Evolutionary conservation across 2,797 vertebrate genomes (phyloP).

Genomic region (Cephalopachus bancanus): DNA sequence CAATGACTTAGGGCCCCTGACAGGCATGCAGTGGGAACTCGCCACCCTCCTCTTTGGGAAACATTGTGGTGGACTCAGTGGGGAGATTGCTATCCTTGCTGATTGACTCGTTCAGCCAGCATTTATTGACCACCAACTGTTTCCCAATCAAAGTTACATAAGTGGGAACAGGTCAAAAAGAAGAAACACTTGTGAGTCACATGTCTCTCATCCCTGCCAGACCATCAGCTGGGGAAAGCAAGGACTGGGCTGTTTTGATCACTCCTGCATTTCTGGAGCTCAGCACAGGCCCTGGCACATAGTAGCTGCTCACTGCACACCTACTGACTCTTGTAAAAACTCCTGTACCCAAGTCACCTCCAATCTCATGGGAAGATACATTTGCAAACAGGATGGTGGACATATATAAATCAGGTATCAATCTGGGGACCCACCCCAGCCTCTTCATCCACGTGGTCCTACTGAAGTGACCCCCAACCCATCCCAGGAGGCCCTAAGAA

Average conservation of each 20-base stretch:
- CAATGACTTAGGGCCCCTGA: background rate
- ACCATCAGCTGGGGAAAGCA: background rate
- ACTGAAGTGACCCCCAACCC: background rate
- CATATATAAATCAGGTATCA: background rate
- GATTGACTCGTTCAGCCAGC: background rate
- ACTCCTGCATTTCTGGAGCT: background rate
- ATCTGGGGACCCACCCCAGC: background rate
- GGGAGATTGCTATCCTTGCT: background rate
- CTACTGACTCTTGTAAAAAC: background rate
- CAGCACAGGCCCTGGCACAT: too few relatives aligned
- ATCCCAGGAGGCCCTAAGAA: background rate
- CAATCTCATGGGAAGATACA: background rate
- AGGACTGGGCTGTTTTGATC: accelerated
- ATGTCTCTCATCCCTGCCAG: too few relatives aligned
- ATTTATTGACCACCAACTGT: background rate
- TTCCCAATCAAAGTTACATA: accelerated
- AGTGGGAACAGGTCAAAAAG: background rate
- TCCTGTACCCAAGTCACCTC: background rate
- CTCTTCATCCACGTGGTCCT: background rate
- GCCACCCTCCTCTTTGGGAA: background rate
- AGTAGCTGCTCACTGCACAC: background rate
- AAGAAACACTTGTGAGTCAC: too few relatives aligned
- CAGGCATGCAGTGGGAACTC: background rate
- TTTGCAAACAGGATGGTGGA: accelerated
- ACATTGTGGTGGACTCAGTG: background rate